Evolutionary conservation across 1,140 invertebrate species (phyloP).

Genomic region (Chymomyza costata): DNA sequence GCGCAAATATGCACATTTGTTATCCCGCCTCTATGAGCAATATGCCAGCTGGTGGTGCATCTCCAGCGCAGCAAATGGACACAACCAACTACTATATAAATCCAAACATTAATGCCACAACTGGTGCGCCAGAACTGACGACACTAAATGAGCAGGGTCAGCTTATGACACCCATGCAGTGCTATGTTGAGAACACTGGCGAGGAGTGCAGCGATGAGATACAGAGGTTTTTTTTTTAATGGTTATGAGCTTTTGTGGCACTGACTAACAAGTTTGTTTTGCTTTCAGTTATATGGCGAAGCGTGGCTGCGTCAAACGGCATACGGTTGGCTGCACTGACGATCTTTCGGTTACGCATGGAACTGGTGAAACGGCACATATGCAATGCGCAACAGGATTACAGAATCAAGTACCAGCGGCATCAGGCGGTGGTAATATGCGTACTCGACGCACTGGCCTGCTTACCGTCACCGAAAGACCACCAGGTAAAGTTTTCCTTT

Average conservation of each 20-base stretch:
- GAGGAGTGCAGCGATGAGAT: conserved; percentile 74
- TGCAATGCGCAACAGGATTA: conserved; percentile 38
- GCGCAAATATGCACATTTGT: conserved; percentile 91
- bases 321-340: conserved; percentile 77
- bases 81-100: conserved; percentile 54
- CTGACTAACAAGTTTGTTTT: background rate
- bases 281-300: conserved; percentile 82
- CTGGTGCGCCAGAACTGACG: conserved; percentile 36
- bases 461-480: conserved; percentile 90
- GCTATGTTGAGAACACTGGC: conserved; percentile 35
- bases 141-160: conserved; percentile 42
- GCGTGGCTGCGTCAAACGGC: conserved; percentile 81
- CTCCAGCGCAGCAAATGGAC: conserved; percentile 46
- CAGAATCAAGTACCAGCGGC: conserved; percentile 40
- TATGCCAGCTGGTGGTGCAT: conserved; percentile 23
- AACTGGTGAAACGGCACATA: conserved; percentile 74
- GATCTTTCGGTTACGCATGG: conserved; percentile 73
- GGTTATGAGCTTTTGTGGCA: too few species aligned
- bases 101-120: conserved; percentile 29
- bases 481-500: conserved; percentile 80
- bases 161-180: conserved; percentile 28
- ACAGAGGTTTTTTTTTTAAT: conserved; percentile 46
- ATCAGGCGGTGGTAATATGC: conserved; percentile 75
- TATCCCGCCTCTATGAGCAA: conserved; percentile 77
- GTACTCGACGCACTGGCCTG: conserved; percentile 86